Conservation (phyloP, 2,797 vertebrate species). For the Smutsia gigantea region DNA sequence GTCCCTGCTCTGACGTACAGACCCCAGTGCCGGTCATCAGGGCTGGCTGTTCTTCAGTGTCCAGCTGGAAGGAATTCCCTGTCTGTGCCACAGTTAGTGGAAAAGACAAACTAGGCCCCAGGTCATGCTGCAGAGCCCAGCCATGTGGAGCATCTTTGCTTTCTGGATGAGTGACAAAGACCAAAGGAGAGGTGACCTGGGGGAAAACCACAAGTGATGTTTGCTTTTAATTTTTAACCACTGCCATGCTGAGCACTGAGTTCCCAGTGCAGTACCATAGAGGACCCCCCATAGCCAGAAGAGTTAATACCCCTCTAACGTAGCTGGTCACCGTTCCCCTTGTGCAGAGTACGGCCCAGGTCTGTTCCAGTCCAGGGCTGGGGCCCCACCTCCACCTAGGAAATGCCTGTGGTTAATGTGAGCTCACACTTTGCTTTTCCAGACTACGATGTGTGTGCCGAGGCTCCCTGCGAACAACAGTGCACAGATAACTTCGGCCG, state of each 20-base stretch:
- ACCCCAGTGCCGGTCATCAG: rapidly evolving
- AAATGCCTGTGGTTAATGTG: background rate
- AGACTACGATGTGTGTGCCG: constrained; percentile 96
- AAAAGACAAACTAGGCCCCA: background rate
- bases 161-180: background rate
- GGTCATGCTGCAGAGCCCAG: background rate
- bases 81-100: background rate
- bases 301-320: rapidly evolving
- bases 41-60: background rate
- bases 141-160: background rate
- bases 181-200: no score
- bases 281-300: background rate
- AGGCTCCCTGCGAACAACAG: constrained; percentile 97
- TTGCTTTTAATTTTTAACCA: background rate
- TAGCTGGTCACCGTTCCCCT: rapidly evolving
- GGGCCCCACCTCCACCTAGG: rapidly evolving
- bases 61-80: background rate
- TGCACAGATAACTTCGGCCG: constrained; percentile 98
- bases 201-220: no score
- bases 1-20: background rate
- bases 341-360: background rate
- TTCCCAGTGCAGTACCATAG: rapidly evolving
- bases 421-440: background rate
- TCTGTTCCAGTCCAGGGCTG: background rate
- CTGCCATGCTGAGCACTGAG: rapidly evolving